A percentile compares a stretch with the other conserved stretches of the same genome.
These are phyloP conservation scores for Leptarthrus brevirostris DNA, from an alignment of 2,888 invertebrate genomes.

Conservation along the genomic window DNA sequence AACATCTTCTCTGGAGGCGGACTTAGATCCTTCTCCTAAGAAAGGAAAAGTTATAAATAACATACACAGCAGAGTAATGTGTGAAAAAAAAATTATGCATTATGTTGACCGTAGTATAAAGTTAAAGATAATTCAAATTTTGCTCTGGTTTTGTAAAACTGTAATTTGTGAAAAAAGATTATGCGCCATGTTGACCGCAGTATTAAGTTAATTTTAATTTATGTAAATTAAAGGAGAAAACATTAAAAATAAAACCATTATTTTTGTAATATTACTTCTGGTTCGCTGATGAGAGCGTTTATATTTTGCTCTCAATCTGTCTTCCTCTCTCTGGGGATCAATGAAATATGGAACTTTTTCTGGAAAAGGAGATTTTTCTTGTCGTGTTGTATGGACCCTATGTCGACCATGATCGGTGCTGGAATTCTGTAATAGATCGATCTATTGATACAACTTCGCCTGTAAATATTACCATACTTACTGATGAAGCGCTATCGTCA, in stretches of 20 bases:
- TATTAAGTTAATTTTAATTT: too few species aligned
- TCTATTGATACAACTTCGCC: not conserved
- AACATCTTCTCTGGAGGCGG: conserved; percentile 56
- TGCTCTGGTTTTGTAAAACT: too few species aligned
- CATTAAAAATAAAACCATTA: too few species aligned
- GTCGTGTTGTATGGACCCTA: not conserved
- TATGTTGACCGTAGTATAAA: conserved; percentile 11
- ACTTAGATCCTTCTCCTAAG: conserved; percentile 57
- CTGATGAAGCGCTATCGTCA: not conserved
- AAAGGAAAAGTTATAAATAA: not conserved
- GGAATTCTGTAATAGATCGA: not conserved
- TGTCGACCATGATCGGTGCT: not conserved
- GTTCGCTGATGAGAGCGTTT: too few species aligned
- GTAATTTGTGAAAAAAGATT: too few species aligned
- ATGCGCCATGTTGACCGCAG: too few species aligned
- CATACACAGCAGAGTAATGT: not conserved
- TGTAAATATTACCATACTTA: not conserved
- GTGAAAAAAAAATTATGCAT: conserved; percentile 6
- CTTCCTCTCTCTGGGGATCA: conserved; percentile 56
- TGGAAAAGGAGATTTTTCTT: too few species aligned
- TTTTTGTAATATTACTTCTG: too few species aligned
- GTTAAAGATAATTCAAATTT: too few species aligned
- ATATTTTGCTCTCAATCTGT: conserved; percentile 55
- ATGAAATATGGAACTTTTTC: conserved; percentile 57
- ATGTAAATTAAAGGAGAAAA: too few species aligned